These are phyloP conservation scores for Oncorhynchus mykiss DNA, from an alignment of 2,113 vertebrate species.

Conservation along the genomic window DNA sequence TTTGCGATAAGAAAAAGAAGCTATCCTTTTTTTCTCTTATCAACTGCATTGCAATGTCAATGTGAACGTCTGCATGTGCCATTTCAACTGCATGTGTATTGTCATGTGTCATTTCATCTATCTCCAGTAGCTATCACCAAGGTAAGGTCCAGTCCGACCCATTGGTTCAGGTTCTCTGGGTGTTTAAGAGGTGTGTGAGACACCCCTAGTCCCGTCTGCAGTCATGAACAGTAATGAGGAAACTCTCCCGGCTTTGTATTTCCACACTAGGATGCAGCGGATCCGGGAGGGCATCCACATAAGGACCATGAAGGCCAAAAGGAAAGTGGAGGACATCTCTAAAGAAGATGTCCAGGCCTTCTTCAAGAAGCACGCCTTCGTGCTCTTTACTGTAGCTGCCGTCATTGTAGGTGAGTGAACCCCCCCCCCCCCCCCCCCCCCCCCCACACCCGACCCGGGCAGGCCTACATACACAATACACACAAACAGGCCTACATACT, in stretches of 20 bases:
- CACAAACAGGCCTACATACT: not conserved
- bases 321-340: constrained; percentile 92
- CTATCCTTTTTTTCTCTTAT: constrained; percentile 23
- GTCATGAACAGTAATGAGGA: constrained; percentile 79
- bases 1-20: not conserved
- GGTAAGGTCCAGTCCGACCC: not conserved
- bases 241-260: constrained; percentile 62
- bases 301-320: constrained; percentile 90
- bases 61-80: not conserved
- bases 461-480: not conserved
- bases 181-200: not conserved
- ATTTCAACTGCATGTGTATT: not conserved
- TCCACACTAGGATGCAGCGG: constrained; percentile 83
- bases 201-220: constrained; percentile 7
- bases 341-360: constrained; percentile 90
- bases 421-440: not conserved
- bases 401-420: constrained; percentile 86
- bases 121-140: not conserved
- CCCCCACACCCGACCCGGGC: no score
- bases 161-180: not conserved
- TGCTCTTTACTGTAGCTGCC: constrained; percentile 89
- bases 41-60: constrained; percentile 1
- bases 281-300: constrained; percentile 89
- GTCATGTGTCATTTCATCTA: not conserved
- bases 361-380: constrained; percentile 90